phyloP scores from a whole-genome alignment of 2,888 invertebrate genomes.

The Alloscopus bannaensis region DNA sequence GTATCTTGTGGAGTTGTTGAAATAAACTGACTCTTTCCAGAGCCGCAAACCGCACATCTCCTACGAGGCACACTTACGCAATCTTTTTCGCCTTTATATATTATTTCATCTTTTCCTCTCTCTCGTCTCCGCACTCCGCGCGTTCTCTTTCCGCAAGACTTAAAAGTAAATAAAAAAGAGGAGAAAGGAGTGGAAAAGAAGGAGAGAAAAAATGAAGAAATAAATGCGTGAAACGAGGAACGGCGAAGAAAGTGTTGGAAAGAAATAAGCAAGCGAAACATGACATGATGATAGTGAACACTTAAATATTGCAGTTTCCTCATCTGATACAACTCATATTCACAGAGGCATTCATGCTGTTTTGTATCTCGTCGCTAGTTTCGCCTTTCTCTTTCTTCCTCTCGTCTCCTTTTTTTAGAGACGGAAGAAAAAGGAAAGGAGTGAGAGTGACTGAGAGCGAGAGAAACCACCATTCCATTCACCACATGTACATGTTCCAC shows the following conservation, averaged over 20 bases:
- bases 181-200: conserved; percentile 26
- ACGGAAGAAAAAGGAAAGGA: background rate
- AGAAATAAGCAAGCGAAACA: conserved; percentile 52
- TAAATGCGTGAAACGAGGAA: conserved; percentile 52
- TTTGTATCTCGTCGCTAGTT: background rate
- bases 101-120: conserved; percentile 43
- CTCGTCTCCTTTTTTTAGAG: background rate
- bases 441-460: too few species aligned
- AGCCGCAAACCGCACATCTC: conserved; percentile 28
- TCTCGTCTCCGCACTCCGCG: conserved; percentile 22
- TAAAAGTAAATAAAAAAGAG: conserved; percentile 56
- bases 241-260: conserved; percentile 50
- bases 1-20: too few species aligned
- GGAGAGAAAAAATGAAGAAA: conserved; percentile 41
- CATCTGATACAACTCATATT: conserved; percentile 43
- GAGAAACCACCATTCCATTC: conserved; percentile 9
- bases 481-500: conserved; percentile 21
- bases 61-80: conserved; percentile 10
- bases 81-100: conserved; percentile 37
- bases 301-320: conserved; percentile 62
- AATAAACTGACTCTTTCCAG: too few species aligned
- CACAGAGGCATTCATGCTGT: background rate
- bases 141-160: conserved; percentile 49
- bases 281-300: conserved; percentile 57
- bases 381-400: background rate